Percentiles rank a stretch among this genome's conserved stretches.
These are phyloP conservation scores for Tachina grossa DNA, from an alignment of 2,888 invertebrate species.

Conservation along the genomic window DNA sequence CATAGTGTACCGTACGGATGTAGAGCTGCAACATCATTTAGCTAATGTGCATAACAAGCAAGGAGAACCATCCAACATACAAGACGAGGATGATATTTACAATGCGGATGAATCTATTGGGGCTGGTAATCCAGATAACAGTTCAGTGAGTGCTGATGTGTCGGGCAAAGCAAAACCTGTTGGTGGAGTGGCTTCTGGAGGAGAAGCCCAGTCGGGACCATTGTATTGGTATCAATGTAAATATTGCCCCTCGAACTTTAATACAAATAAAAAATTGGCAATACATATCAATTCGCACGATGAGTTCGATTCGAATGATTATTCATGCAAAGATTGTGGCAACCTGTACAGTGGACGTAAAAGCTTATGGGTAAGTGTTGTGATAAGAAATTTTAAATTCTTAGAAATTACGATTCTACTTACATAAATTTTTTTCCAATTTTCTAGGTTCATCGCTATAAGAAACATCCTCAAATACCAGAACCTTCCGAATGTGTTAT, in stretches of 20 bases:
- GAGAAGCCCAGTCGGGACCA: conserved; percentile 69
- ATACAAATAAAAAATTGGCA: conserved; percentile 82
- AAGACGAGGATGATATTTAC: conserved; percentile 68
- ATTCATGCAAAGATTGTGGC: conserved; percentile 83
- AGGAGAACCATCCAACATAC: conserved; percentile 73
- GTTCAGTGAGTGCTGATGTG: conserved; percentile 53
- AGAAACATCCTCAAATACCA: conserved; percentile 82
- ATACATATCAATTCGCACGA: conserved; percentile 83
- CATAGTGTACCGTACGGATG: conserved; percentile 80
- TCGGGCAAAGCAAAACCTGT: conserved; percentile 72
- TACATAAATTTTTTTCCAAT: neutral
- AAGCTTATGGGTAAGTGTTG: conserved; percentile 82
- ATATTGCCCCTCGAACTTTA: conserved; percentile 82
- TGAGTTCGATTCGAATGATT: conserved; percentile 82
- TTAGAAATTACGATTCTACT: neutral
- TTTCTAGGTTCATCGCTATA: conserved; percentile 81
- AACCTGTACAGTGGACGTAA: conserved; percentile 83
- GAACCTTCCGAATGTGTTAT: conserved; percentile 81
- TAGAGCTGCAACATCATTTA: conserved; percentile 80
- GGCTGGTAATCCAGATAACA: conserved; percentile 49
- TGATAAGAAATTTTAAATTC: neutral
- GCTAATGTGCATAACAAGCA: conserved; percentile 81
- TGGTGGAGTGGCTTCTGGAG: conserved; percentile 52
- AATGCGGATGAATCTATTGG: conserved; percentile 61
- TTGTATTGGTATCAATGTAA: conserved; percentile 83